Percentiles rank a stretch among this genome's conserved stretches.
Conservation (phyloP, 2,113 vertebrate genomes). For the Scophthalmus maximus region DNA sequence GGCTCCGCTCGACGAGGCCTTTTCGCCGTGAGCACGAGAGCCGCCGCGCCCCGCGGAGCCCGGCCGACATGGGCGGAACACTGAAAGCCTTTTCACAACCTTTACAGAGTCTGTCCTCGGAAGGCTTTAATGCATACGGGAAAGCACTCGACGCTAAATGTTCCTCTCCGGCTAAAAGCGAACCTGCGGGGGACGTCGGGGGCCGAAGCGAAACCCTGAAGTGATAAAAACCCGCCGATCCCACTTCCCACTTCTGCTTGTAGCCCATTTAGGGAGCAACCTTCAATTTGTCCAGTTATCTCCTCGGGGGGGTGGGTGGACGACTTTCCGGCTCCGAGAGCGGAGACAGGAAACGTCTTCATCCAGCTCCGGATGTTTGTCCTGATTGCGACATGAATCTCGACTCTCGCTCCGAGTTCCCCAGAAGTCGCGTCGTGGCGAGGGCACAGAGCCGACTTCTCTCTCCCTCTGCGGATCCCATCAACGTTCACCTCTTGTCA, state of each 20-base stretch:
- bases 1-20: slow-evolving; percentile 30
- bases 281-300: slow-evolving; percentile 45
- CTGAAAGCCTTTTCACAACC: slow-evolving; percentile 52
- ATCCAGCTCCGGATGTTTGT: slow-evolving; percentile 10
- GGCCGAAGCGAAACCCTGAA: slow-evolving; percentile 30
- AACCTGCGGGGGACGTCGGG: slow-evolving; percentile 27
- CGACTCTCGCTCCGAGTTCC: not conserved
- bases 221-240: slow-evolving; percentile 37
- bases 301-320: slow-evolving; percentile 28
- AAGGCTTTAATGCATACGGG: not conserved
- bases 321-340: slow-evolving; percentile 19
- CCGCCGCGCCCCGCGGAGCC: slow-evolving; percentile 1
- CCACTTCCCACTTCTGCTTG: slow-evolving; percentile 47
- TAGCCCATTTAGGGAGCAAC: slow-evolving; percentile 26
- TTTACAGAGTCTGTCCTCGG: slow-evolving; percentile 14
- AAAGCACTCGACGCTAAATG: slow-evolving; percentile 5
- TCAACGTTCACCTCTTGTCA: slow-evolving; percentile 1
- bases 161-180: slow-evolving; percentile 16
- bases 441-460: slow-evolving; percentile 1
- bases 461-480: not conserved
- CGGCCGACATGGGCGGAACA: not conserved
- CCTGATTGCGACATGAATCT: slow-evolving; percentile 7
- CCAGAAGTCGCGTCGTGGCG: not conserved
- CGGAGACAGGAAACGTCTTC: slow-evolving; percentile 28
- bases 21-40: slow-evolving; percentile 8